Base-by-base conservation (phyloP, 1,140 invertebrate species). In the Dufourea novaeangliae region DNA sequence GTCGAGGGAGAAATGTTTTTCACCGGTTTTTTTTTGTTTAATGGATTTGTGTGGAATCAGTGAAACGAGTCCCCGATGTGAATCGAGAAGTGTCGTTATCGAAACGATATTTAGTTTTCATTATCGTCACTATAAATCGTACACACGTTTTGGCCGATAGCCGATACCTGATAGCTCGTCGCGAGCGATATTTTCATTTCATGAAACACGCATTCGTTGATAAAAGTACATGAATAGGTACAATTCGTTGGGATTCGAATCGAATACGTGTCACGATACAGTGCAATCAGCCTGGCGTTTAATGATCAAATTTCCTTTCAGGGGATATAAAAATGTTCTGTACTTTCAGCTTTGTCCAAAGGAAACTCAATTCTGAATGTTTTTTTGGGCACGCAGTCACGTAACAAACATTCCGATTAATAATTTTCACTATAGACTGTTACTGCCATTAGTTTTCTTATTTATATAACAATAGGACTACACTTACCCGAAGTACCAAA, bases 121-220 rank as follows among this genome's bases (percentile, higher is more conserved):
- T 67, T 74, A 74, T 74, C 71, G 71, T 67, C 39, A 67, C 46
- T 32, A 62, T 67, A 67, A 66, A 67, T 56, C 62, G 71, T 52
- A 20, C 14, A 17, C 62, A 2, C 22, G 71, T 66, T 74, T 74
- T 56, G 59, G 59, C 64, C 46, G 62, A 72, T 63, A 11, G 17
- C 25, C 59, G 44, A 74, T 74, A 56, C 25, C 71, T 10, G 46
- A 66, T 67, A 67, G 20, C 62, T 64, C 22, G 46, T 39, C 7
- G 59, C 62, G 10, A 29, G 22, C 62, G 46, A 66, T 74, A 74
- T 66, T 74, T 54, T 74, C 61, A 66, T 66, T 74, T 66, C 25
- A 10, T 27, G 14, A 41, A 67, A 29, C 14, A 41, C 62, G 34
- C 1, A 3, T 39, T 14, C 20, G 46, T 54, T 73, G 32, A 54